Percentiles rank a stretch among this genome's conserved stretches.
Conservation (phyloP, 2,888 invertebrate species). For the Sympetrum striolatum region DNA sequence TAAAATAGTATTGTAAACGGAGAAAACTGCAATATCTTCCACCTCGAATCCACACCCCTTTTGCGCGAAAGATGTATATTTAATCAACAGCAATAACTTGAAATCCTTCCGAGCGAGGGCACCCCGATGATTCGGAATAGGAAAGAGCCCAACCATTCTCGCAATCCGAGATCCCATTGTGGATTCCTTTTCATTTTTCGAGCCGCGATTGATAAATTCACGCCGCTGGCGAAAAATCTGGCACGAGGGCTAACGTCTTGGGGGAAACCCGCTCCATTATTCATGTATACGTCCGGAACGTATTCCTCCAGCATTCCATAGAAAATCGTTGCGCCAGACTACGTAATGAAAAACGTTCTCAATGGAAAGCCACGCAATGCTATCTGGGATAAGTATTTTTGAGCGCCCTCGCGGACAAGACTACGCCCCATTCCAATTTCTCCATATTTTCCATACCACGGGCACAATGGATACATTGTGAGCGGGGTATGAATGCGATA, state of each 20-base stretch:
- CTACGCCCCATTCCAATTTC: neutral
- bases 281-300: neutral
- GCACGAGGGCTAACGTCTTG: neutral
- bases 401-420: neutral
- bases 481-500: constrained; percentile 1
- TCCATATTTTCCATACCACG: neutral
- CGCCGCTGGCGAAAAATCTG: neutral
- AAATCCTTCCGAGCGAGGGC: too few relatives aligned
- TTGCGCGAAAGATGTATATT: too few relatives aligned
- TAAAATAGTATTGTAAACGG: too few relatives aligned
- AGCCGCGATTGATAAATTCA: neutral
- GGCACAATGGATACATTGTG: neutral
- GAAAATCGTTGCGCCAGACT: neutral
- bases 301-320: neutral
- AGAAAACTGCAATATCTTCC: too few relatives aligned
- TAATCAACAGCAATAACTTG: too few relatives aligned
- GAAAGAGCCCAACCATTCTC: too few relatives aligned
- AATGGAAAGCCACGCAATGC: neutral
- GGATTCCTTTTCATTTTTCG: neutral
- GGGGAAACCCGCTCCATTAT: neutral
- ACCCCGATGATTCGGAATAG: too few relatives aligned
- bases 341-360: neutral
- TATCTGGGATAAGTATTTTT: neutral
- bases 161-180: neutral
- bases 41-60: too few relatives aligned